These are phyloP conservation scores for Anastrepha obliqua DNA, from an alignment of 1,140 invertebrate species.

Conservation along the genomic window DNA sequence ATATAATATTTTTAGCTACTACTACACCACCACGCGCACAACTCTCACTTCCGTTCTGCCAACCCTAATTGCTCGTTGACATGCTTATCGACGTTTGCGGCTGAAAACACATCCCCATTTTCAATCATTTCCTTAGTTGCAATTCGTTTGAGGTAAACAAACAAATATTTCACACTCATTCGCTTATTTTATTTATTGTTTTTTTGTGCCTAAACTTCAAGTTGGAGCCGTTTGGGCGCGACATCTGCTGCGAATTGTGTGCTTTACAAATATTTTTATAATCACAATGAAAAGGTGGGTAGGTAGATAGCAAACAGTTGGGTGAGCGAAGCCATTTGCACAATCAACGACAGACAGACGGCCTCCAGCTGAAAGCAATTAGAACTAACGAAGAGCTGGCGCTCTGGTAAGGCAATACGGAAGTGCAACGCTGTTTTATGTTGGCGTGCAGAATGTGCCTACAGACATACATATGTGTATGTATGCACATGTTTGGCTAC, in stretches of 20 bases:
- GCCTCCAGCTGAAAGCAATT: not conserved
- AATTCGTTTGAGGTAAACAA: conserved; percentile 4
- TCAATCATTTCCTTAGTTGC: conserved; percentile 1
- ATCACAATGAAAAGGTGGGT: not conserved
- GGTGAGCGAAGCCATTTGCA: not conserved
- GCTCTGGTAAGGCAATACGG: not conserved
- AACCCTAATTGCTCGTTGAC: conserved; percentile 36
- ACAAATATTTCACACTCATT: not conserved
- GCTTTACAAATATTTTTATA: not conserved
- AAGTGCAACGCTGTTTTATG: conserved; percentile 2
- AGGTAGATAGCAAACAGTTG: too few species aligned
- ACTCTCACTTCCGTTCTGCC: conserved; percentile 10
- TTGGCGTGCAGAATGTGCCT: not conserved
- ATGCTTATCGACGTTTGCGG: not conserved
- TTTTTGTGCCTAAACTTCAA: too few species aligned
- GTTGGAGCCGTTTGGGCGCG: not conserved
- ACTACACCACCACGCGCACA: not conserved
- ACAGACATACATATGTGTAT: not conserved
- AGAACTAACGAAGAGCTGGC: not conserved
- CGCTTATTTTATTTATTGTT: too few species aligned
- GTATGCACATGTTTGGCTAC: not conserved
- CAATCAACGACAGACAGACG: not conserved
- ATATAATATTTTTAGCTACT: not conserved
- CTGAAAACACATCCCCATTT: not conserved
- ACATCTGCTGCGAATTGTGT: not conserved